A percentile compares a stretch with the other conserved stretches of the same genome.
Conservation (phyloP, 2,888 invertebrate species). For the Cecidostiba fungosa region DNA sequence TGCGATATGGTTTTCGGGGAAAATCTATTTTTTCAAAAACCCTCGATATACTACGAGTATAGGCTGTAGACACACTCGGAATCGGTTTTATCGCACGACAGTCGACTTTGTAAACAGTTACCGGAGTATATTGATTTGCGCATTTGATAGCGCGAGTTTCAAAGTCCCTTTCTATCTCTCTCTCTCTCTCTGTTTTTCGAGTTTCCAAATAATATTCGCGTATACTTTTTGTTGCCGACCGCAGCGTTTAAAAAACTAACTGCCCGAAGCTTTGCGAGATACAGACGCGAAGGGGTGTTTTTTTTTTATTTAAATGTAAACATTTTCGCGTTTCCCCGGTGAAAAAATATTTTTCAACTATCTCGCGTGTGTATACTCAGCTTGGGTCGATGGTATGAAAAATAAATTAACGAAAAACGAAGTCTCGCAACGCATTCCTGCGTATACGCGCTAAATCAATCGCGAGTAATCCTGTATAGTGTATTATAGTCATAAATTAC, state of each 20-base stretch:
- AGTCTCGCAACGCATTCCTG: not conserved
- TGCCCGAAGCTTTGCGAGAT: not conserved
- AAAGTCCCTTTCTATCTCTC: not conserved
- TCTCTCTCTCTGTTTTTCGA: not conserved
- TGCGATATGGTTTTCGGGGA: not conserved
- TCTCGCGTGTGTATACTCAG: not conserved
- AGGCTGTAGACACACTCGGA: too few relatives aligned
- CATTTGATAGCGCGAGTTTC: not conserved
- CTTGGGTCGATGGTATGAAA: not conserved
- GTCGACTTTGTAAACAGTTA: slow-evolving; percentile 9
- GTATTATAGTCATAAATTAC: slow-evolving; percentile 31
- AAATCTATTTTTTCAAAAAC: not conserved
- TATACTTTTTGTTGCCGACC: not conserved
- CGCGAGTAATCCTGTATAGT: not conserved
- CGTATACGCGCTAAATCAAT: slow-evolving; percentile 51
- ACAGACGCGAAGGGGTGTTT: not conserved
- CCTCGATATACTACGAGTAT: not conserved
- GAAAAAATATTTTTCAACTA: not conserved
- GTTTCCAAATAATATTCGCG: not conserved
- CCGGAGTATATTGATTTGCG: not conserved
- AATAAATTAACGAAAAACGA: not conserved
- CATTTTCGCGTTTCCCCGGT: not conserved
- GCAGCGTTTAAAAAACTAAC: not conserved
- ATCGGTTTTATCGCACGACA: too few relatives aligned
- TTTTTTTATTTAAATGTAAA: not conserved